A percentile compares a stretch with the other conserved stretches of the same genome.
Conservation (phyloP, 2,888 invertebrate genomes). For the Craniophora ligustri region DNA sequence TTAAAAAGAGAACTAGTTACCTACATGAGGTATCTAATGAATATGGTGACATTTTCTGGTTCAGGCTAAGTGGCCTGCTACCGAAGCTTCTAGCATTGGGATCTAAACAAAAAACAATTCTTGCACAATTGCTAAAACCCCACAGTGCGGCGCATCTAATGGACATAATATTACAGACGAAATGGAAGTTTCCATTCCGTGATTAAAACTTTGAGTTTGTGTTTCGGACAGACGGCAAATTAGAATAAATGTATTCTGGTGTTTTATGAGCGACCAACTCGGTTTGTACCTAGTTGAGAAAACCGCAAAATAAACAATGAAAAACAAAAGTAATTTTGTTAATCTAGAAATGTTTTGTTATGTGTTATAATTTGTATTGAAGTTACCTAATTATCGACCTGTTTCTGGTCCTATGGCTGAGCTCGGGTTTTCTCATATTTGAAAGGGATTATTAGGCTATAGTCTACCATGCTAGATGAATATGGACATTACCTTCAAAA, state of each 20-base stretch:
- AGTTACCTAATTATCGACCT: no score
- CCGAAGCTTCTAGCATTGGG: neutral
- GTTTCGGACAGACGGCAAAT: constrained; percentile 49
- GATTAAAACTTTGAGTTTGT: constrained; percentile 55
- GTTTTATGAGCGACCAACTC: constrained; percentile 9
- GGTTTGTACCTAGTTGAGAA: neutral
- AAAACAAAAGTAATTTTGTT: neutral
- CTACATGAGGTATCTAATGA: no score
- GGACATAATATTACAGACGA: constrained; percentile 46
- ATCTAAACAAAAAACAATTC: neutral
- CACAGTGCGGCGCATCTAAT: constrained; percentile 37
- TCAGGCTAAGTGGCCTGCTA: no score
- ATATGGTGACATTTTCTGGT: no score
- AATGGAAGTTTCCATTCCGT: constrained; percentile 49
- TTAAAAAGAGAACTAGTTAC: no score
- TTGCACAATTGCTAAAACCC: constrained; percentile 20
- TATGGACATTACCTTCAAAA: no score
- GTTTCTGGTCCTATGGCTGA: no score
- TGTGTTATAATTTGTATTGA: no score
- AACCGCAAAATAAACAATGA: neutral
- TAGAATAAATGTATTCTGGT: constrained; percentile 32
- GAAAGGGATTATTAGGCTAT: no score
- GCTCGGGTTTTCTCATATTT: no score
- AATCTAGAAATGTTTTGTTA: no score
- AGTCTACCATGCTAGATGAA: no score